A percentile compares a stretch with the other conserved stretches of the same genome.
Conservation (phyloP, 2,113 vertebrate genomes). For the Tragelaphus imberbis region DNA sequence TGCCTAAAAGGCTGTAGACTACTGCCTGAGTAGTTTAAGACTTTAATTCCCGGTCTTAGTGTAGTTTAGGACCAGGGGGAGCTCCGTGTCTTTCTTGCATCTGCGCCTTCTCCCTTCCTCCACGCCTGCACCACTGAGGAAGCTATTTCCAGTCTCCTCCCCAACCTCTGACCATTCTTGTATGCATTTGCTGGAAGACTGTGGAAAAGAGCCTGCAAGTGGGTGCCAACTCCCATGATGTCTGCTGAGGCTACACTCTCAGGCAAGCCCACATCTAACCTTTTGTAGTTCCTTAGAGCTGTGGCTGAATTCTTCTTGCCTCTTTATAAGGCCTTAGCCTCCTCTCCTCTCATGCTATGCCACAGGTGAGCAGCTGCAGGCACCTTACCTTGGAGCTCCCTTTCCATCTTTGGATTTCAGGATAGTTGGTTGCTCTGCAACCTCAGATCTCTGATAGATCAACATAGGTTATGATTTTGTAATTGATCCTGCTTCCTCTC, state of each 20-base stretch:
- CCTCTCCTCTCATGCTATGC: background rate
- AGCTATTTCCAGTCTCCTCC: background rate
- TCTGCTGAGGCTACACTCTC: background rate
- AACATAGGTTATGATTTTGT: background rate
- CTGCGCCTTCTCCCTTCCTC: background rate
- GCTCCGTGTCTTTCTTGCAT: fast-evolving
- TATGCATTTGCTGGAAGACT: background rate
- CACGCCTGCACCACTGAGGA: background rate
- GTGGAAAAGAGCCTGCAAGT: background rate
- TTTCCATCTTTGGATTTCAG: background rate
- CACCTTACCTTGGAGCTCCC: background rate
- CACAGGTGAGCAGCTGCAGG: fast-evolving
- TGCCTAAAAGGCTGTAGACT: background rate
- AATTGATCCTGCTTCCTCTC: background rate
- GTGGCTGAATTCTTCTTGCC: background rate
- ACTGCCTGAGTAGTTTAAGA: background rate
- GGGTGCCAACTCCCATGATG: background rate
- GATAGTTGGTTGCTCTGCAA: no score
- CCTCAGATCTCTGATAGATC: background rate
- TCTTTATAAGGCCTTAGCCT: background rate
- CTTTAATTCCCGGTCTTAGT: background rate
- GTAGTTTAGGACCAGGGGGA: background rate
- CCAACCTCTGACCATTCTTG: background rate
- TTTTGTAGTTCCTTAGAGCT: no score
- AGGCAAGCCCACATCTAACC: background rate